Evolutionary conservation across 2,888 invertebrate species (phyloP), one percentile per base, ranked within the genome.

Genomic region (Tetheella fluctuosa): DNA sequence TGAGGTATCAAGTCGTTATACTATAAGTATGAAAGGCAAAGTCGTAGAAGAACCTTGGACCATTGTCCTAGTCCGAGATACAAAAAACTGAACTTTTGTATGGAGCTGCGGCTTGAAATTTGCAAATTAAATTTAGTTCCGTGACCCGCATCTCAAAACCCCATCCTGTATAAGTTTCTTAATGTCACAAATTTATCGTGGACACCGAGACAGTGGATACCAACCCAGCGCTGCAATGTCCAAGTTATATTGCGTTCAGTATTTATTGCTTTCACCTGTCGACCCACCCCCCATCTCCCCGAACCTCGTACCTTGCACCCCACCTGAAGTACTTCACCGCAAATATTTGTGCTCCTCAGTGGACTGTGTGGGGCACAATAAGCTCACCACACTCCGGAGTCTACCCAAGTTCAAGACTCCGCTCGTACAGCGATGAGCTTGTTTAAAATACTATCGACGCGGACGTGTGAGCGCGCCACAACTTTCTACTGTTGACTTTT

Each of bases 191-290:
- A n/a, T n/a, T n/a, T 53, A 15, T 2, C 57, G 52, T 8, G 56
- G 0, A 4, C 8, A 23, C 15, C 8, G 6, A 12, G 20, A 58
- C 58, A 63, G 54, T 62, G 75, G 67, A 60, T 52, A n/a, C 57
- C 57, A 48, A 58, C 58, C 17, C 52, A 7, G 42, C 56, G 56
- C 62, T 68, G 73, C 73, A 67, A 64, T 68, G 74, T 73, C 65
- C 76, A 79, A 79, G 63, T 79, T 80, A 74, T 76, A 80, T 79
- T 79, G 76, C 75, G 67, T 76, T 77, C 73, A 69, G 70, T 79
- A 80, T 79, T 79, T 80, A 79, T 80, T 74, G 77, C 69, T 64
- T 70, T 77, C 80, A 81, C 77, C 80, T 81, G 80, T 77, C 80
- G 75, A 61, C 68, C 65, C 55, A 42, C 23, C 34, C 54, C 37